Evolutionary conservation across 2,888 invertebrate species (phyloP).

Genomic region (Lasioglossum oenotherae): DNA sequence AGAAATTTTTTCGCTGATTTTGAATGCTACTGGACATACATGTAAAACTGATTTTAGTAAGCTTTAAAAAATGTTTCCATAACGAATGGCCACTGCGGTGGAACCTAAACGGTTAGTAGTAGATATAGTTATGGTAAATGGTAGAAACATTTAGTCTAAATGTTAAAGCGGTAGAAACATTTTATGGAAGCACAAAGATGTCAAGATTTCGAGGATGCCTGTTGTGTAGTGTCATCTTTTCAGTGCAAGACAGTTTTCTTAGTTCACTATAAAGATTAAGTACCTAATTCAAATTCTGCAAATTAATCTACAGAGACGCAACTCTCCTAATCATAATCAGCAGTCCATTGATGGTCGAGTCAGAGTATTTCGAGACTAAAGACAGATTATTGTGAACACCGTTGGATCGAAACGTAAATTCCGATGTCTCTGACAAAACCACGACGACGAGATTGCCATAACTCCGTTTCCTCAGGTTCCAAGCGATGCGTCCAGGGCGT

Average conservation of each 20-base stretch:
- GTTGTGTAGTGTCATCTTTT: background rate
- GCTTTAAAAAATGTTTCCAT: background rate
- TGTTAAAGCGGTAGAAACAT: background rate
- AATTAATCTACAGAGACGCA: background rate
- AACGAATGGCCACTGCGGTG: background rate
- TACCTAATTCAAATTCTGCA: background rate
- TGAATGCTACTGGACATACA: background rate
- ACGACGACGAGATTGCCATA: conserved; percentile 28
- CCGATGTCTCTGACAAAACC: background rate
- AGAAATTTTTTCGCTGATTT: background rate
- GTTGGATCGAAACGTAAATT: background rate
- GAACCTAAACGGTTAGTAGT: background rate
- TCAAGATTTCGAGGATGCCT: background rate
- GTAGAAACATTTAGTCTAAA: background rate
- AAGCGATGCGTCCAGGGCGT: conserved; percentile 41
- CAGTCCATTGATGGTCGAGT: background rate
- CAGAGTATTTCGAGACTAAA: background rate
- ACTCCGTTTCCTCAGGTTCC: conserved; percentile 45
- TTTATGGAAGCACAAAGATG: background rate
- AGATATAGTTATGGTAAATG: background rate
- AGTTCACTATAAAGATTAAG: background rate
- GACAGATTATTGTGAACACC: background rate
- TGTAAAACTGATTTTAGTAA: background rate
- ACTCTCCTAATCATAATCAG: background rate
- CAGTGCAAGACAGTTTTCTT: background rate